These are phyloP conservation scores for Chironex yamaguchii DNA, from an alignment of 30 jellyfish, hydroid and myxozoan genomes.

Conservation along the genomic window DNA sequence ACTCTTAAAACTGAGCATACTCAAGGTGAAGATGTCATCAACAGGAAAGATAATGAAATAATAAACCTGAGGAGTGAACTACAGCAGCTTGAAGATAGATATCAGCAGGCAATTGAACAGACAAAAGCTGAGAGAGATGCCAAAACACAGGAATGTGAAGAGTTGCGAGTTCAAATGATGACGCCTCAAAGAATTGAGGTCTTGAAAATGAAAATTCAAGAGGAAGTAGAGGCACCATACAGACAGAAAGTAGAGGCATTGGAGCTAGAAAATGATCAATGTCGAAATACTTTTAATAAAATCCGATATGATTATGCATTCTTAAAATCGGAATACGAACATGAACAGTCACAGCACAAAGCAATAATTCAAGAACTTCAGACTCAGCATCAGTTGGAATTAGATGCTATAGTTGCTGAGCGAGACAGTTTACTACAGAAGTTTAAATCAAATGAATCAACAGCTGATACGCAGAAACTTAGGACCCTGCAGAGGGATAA, in stretches of 20 bases:
- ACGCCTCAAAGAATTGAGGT: slow-evolving; percentile 96
- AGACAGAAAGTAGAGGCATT: slow-evolving; percentile 92
- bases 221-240: slow-evolving; percentile 91
- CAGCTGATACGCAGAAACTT: slow-evolving; percentile 79
- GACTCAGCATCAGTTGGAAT: slow-evolving; percentile 77
- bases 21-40: slow-evolving; percentile 84
- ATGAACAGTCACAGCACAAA: slow-evolving; percentile 86
- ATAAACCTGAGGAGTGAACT: slow-evolving; percentile 67
- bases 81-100: slow-evolving; percentile 66
- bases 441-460: slow-evolving; percentile 62
- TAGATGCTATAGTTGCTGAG: slow-evolving; percentile 80
- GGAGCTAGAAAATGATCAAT: slow-evolving; percentile 87
- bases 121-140: slow-evolving; percentile 84
- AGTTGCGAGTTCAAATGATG: slow-evolving; percentile 86
- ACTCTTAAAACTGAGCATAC: slow-evolving; percentile 91
- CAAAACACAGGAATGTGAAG: slow-evolving; percentile 96
- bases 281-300: slow-evolving; percentile 92
- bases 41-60: slow-evolving; percentile 73
- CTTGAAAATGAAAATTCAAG: slow-evolving; percentile 79
- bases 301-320: slow-evolving; percentile 96
- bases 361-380: slow-evolving; percentile 75
- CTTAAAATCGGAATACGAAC: slow-evolving; percentile 95
- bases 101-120: slow-evolving; percentile 74
- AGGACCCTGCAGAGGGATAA: slow-evolving; percentile 87
- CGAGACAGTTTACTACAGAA: slow-evolving; percentile 75